Conservation (phyloP, 92 coral and sea anemone species). For the Pocillopora meandrina region DNA sequence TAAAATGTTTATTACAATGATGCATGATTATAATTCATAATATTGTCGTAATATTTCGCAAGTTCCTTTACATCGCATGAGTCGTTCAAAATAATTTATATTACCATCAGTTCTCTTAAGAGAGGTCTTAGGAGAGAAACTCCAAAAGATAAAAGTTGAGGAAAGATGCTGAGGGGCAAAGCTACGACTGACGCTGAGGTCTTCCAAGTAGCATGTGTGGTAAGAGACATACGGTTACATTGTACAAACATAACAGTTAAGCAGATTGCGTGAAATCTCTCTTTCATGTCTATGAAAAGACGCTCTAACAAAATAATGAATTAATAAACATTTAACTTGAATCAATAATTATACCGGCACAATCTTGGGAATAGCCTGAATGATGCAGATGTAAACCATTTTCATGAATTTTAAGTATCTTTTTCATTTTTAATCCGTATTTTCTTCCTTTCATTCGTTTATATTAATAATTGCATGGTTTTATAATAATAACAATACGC, state of each 20-base stretch:
- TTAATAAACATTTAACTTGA: neutral
- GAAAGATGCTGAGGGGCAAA: no score
- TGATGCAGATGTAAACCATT: neutral
- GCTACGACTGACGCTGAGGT: no score
- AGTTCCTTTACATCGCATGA: neutral
- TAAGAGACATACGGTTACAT: no score
- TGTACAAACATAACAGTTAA: no score
- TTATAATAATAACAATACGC: neutral
- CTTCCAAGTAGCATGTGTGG: no score
- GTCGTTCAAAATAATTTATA: neutral
- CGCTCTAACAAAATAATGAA: no score
- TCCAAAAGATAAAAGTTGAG: no score
- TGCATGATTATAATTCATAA: no score
- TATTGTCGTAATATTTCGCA: neutral
- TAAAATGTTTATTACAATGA: no score
- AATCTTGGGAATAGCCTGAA: neutral
- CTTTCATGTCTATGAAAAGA: no score
- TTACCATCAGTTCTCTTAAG: neutral
- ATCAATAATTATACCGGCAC: neutral
- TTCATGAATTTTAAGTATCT: neutral
- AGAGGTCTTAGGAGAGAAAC: no score
- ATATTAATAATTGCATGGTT: neutral
- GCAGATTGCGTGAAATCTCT: no score
- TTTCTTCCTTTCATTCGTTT: neutral
- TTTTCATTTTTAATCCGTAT: neutral